These are phyloP conservation scores for Acanthochromis polyacanthus DNA, from an alignment of 2,113 vertebrate genomes.

Conservation along the genomic window DNA sequence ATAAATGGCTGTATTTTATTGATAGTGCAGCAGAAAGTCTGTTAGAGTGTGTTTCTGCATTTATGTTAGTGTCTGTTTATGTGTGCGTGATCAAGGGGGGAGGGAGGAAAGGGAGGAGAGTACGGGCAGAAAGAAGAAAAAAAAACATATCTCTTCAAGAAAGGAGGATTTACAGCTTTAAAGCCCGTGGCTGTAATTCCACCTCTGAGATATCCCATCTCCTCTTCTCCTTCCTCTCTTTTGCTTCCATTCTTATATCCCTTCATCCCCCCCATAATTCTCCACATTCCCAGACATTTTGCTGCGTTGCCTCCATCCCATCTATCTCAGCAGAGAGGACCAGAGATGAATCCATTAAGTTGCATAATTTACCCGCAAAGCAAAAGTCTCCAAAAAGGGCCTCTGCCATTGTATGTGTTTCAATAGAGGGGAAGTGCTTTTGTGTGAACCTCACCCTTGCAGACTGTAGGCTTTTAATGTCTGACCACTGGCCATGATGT, in stretches of 20 bases:
- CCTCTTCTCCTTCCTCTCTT: constrained; percentile 45
- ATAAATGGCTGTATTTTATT: constrained; percentile 44
- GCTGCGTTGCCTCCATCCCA: constrained; percentile 49
- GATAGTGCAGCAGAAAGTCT: constrained; percentile 24
- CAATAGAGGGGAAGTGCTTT: constrained; percentile 69
- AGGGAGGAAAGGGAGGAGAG: constrained; percentile 4
- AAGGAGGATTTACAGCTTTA: constrained; percentile 71
- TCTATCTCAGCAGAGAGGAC: constrained; percentile 53
- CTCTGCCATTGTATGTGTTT: constrained; percentile 67
- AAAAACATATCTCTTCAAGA: constrained; percentile 53
- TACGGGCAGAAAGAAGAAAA: constrained; percentile 9
- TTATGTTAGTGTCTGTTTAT: constrained; percentile 40
- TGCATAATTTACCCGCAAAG: constrained; percentile 76
- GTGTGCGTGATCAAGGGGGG: constrained; percentile 16
- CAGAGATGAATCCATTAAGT: constrained; percentile 77
- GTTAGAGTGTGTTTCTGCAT: constrained; percentile 44
- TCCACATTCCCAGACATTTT: constrained; percentile 70
- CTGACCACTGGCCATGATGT: constrained; percentile 45
- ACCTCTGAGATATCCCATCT: constrained; percentile 69
- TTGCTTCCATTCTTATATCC: constrained; percentile 53
- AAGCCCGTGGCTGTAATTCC: constrained; percentile 68
- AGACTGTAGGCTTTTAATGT: constrained; percentile 61
- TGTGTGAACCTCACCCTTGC: constrained; percentile 58
- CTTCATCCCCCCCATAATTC: constrained; percentile 66
- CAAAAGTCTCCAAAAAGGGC: constrained; percentile 56